Base-by-base conservation (phyloP, 2,888 invertebrate species). In the Drosophila glabriapex region DNA sequence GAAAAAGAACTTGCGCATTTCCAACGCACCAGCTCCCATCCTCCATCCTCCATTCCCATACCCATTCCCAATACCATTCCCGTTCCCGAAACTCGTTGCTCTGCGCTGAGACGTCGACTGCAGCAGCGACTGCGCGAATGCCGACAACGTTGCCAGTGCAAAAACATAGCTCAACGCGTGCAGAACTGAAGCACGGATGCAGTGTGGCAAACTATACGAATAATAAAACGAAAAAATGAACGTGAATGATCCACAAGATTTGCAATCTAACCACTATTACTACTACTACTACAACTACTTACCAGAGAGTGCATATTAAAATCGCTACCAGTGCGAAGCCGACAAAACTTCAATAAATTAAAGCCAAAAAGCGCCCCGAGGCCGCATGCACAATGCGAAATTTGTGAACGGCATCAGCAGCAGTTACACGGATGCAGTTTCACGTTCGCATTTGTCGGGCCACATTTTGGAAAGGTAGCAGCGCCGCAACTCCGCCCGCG, bases 301-400 rank as follows among this genome's bases (percentile, higher is more conserved):
- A 67, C 56, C 67, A 73, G 61, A 68, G 65, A 74, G 53, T 39
- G 80, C 60, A 71, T 75, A 75, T 70, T 68, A 73, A 72, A 77
- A 79, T 71, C 76, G 78, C 70, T 68, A 53, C 63, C 71, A 64
- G 78, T 70, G 88, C 71, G 68, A 77, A 83, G 83, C 91, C 91
- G 91, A 89, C 91, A 91, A 91, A 91, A 91, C 82, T 82, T 82
- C 82, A 88, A 91, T 91, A 91, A 91, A 91, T 91, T 91, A 91
- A 79, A 78, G 43, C 78, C 84, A 60, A 85, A 87, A 81, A 85
- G 76, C 71, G 88, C 85, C 85, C 78, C 85, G 80, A 88, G 90
- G 73, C 72, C 62, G 46, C 82, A 83, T 72, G 69, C 56, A 29
- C 41, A 58, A 43, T 43, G 58, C 43, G 58, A 78, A 83, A 81